phyloP scores from a whole-genome alignment of 1,140 invertebrate genomes.

The Parapsyche elsis region DNA sequence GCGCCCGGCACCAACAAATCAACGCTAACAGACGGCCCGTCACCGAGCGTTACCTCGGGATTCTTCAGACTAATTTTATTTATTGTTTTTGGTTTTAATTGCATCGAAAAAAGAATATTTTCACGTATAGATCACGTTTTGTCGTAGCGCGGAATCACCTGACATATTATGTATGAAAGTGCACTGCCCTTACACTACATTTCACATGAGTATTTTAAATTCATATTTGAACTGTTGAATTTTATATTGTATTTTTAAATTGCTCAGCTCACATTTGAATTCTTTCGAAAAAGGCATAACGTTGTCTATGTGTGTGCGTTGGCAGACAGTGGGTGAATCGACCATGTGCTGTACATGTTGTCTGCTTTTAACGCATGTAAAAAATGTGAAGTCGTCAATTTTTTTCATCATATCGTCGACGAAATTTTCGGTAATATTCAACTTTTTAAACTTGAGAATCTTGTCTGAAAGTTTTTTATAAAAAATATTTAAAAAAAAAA shows the following conservation, averaged over 20 bases:
- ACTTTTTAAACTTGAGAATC: neutral
- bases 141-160: too few species aligned
- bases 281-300: neutral
- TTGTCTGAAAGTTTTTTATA: neutral
- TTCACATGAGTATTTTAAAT: neutral
- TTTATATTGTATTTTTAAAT: neutral
- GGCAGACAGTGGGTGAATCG: constrained; percentile 8
- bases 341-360: constrained; percentile 23
- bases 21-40: constrained; percentile 48
- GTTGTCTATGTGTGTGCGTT: neutral
- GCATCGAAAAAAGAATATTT: neutral
- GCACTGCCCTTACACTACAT: too few species aligned
- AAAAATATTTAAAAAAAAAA: neutral
- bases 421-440: neutral
- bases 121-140: too few species aligned
- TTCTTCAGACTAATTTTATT: neutral
- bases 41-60: constrained; percentile 32
- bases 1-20: constrained; percentile 36
- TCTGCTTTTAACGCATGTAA: neutral
- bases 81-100: neutral
- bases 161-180: too few species aligned
- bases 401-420: neutral
- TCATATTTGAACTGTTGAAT: neutral
- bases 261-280: neutral
- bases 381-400: neutral